Base-by-base conservation (phyloP, 2,888 invertebrate species). In the Mamestra brassicae region DNA sequence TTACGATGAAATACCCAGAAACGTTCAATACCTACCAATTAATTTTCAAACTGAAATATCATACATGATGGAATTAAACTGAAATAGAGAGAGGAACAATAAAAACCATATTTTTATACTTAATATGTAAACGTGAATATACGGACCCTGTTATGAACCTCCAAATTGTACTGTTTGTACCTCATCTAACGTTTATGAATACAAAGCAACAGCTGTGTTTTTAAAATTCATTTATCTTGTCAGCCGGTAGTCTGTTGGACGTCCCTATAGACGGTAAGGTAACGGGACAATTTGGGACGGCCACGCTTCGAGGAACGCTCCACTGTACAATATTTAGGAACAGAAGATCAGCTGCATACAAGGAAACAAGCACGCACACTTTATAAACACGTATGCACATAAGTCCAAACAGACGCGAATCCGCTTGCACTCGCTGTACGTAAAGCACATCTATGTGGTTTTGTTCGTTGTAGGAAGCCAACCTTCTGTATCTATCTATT, bases 221-320 rank as follows among this genome's bases (percentile, higher is more conserved):
- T 82, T 73, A 70, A 84, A 80, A 82, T 82, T 76, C 61, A 86
- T 82, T 84, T 80, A 80, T 82, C 74, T 82, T 82, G 82, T 77
- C 74, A 72, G 73, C 61, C 57, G 75, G 74, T 75, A 77, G 75
- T 68, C 72, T 78, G 81, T 81, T 69, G 84, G 83, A 73, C 65
- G 81, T 84, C 83, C 76, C 76, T 65, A 76, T 76, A 75, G 78
- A 78, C 69, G 58, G 55, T 68, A 76, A 64, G 71, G 75, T 74
- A 73, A 58, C 63, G 78, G 83, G 71, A 76, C 74, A 85, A 83
- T 83, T 86, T 86, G 74, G 78, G 81, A 77, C 13, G 26, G 62
- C 17, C 60, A 75, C 74, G 74, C 66, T 74, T 74, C 58, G 64
- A 38, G 42, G 74, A 52, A 66, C 64, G 50, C 61, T 38, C 36